phyloP scores from a whole-genome alignment of 2,888 invertebrate species.

The Pandemis corylana region DNA sequence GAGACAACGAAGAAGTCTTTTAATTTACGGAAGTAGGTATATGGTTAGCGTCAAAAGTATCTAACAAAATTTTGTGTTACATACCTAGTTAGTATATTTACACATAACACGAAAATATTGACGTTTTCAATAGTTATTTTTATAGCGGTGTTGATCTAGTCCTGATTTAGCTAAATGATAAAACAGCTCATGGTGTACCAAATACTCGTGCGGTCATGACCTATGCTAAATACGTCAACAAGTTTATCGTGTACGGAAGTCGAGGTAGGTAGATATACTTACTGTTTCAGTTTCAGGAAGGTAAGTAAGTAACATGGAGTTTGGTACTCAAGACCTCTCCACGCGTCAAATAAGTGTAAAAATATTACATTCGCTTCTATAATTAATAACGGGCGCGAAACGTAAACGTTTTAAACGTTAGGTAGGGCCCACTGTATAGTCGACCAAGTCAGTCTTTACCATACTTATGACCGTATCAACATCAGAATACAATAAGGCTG shows the following conservation, averaged over 20 bases:
- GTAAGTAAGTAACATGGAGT: neutral
- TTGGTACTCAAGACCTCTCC: neutral
- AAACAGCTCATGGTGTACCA: conserved; percentile 17
- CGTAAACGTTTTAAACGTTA: neutral
- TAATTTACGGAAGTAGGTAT: neutral
- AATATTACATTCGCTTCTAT: too few species aligned
- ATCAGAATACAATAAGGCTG: too few species aligned
- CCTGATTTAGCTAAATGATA: conserved; percentile 15
- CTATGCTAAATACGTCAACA: neutral
- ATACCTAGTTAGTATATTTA: neutral
- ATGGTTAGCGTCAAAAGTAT: neutral
- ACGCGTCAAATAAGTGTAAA: neutral
- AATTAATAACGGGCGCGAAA: too few species aligned
- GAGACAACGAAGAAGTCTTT: neutral
- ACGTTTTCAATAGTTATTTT: neutral
- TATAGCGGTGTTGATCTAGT: conserved; percentile 13
- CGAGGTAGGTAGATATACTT: too few species aligned
- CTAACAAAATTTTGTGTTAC: neutral
- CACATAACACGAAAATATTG: neutral
- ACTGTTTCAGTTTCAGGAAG: too few species aligned
- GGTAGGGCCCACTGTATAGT: neutral
- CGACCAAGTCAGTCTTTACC: too few species aligned
- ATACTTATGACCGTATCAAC: too few species aligned
- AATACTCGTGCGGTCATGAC: conserved; percentile 15
- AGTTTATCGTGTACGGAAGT: too few species aligned